Conservation (phyloP, 2,888 invertebrate genomes). For the Sacculina carcini region DNA sequence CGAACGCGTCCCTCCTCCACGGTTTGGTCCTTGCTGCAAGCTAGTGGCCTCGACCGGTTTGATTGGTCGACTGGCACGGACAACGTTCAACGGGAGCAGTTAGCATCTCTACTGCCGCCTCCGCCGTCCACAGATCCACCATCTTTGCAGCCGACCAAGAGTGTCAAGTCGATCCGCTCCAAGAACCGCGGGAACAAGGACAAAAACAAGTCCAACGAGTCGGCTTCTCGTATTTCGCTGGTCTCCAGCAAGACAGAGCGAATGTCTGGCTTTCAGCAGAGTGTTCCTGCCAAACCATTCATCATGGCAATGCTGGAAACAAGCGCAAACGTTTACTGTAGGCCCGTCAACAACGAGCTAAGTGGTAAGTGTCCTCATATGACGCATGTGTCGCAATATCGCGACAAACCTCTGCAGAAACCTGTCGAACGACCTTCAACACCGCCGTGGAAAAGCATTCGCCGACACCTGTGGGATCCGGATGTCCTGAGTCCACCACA, state of each 20-base stretch:
- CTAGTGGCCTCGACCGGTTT: conserved; percentile 22
- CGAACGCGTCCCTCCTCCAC: too few relatives aligned
- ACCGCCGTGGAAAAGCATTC: conserved; percentile 22
- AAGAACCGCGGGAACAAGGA: neutral
- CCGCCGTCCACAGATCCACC: neutral
- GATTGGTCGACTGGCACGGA: too few relatives aligned
- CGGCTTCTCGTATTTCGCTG: too few relatives aligned
- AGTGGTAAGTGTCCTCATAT: conserved; percentile 15
- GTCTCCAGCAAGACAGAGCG: neutral
- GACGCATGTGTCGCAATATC: conserved; percentile 20
- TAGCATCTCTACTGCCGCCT: conserved; percentile 19
- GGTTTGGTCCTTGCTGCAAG: conserved; percentile 25
- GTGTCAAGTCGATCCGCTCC: neutral
- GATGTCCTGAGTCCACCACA: neutral
- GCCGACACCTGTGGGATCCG: conserved; percentile 23
- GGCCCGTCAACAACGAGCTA: neutral
- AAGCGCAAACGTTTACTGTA: neutral
- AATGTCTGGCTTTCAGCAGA: neutral
- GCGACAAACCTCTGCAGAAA: conserved; percentile 21
- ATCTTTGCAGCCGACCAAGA: neutral
- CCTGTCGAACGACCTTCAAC: conserved; percentile 2
- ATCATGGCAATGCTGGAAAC: neutral
- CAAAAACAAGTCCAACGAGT: too few relatives aligned
- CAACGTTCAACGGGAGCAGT: too few relatives aligned
- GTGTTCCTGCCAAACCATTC: neutral